Conservation (phyloP, 2,888 invertebrate species). For the Idaea straminata region DNA sequence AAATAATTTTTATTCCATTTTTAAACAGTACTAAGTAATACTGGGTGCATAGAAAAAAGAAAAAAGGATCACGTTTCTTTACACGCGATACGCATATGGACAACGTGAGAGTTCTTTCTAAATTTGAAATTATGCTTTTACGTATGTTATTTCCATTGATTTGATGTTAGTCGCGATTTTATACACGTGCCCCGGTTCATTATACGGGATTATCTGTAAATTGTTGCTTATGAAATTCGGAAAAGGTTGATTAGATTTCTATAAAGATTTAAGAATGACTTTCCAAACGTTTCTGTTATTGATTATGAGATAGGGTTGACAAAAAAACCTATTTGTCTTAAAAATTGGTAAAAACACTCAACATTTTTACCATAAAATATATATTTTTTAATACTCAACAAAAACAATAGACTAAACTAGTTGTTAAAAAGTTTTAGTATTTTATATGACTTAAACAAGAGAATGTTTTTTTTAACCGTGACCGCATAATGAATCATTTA, state of each 20-base stretch:
- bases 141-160: conserved; percentile 40
- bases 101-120: conserved; percentile 56
- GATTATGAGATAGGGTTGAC: conserved; percentile 1
- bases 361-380: background rate
- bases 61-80: conserved; percentile 53
- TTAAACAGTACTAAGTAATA: conserved; percentile 36
- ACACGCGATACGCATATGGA: conserved; percentile 41
- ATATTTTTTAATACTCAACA: background rate
- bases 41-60: conserved; percentile 43
- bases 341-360: background rate
- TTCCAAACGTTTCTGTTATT: conserved; percentile 29
- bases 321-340: background rate
- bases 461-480: conserved; percentile 17
- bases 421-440: background rate
- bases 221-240: conserved; percentile 45
- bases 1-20: conserved; percentile 49
- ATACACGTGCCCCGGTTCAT: conserved; percentile 38
- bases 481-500: conserved; percentile 22
- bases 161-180: conserved; percentile 32
- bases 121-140: conserved; percentile 49
- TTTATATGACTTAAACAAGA: conserved; percentile 6
- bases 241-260: conserved; percentile 39
- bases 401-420: background rate
- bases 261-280: conserved; percentile 36
- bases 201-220: conserved; percentile 47